These are phyloP conservation scores for Gasterosteus nipponicus DNA, from an alignment of 2,113 vertebrate genomes.

Conservation along the genomic window DNA sequence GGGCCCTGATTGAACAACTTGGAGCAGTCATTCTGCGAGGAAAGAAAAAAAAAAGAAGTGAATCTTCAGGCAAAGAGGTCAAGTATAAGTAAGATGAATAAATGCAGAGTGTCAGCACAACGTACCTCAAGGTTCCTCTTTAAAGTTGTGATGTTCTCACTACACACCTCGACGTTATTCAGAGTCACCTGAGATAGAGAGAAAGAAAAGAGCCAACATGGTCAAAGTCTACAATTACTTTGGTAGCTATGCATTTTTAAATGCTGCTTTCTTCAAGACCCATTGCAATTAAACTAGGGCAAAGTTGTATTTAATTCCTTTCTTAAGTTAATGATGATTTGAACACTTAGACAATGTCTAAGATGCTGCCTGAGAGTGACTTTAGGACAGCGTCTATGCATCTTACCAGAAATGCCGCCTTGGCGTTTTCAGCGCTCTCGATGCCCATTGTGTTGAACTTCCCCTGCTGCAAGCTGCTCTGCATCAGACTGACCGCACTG, in stretches of 20 bases:
- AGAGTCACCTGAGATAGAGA: slow-evolving; percentile 87
- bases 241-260: neutral
- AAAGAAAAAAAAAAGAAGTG: neutral
- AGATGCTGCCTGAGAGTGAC: neutral
- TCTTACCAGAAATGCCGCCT: slow-evolving; percentile 94
- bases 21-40: slow-evolving; percentile 89
- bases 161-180: slow-evolving; percentile 96
- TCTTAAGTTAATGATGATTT: neutral
- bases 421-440: slow-evolving; percentile 93
- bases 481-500: slow-evolving; percentile 98
- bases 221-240: slow-evolving; percentile 9
- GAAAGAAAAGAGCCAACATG: neutral
- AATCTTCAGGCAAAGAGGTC: neutral
- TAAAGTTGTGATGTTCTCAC: slow-evolving; percentile 95
- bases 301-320: slow-evolving; percentile 3
- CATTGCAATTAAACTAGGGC: slow-evolving; percentile 22
- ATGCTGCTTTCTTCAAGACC: slow-evolving; percentile 2
- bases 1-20: slow-evolving; percentile 92
- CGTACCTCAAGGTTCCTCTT: slow-evolving; percentile 96
- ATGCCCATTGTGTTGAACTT: slow-evolving; percentile 97
- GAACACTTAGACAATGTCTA: neutral
- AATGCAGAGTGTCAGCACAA: neutral
- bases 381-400: fast-evolving
- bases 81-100: neutral
- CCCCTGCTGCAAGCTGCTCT: slow-evolving; percentile 97